Conservation (phyloP, 2,888 invertebrate species). For the Eutolmus rufibarbis region DNA sequence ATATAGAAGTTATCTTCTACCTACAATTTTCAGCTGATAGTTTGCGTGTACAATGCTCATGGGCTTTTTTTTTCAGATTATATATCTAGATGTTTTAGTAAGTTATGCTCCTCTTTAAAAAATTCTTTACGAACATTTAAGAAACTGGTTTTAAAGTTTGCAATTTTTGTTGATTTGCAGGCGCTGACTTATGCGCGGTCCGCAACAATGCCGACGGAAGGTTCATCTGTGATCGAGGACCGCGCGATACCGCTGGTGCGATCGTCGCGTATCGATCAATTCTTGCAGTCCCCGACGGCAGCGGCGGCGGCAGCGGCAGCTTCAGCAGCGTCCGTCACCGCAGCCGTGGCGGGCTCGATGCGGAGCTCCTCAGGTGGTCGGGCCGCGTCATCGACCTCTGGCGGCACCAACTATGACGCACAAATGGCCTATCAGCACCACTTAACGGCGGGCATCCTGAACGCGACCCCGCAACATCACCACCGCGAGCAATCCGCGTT, state of each 20-base stretch:
- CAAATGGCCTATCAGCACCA: slow-evolving; percentile 75
- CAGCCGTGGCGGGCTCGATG: slow-evolving; percentile 41
- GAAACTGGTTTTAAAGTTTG: background rate
- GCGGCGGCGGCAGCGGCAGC: slow-evolving; percentile 51
- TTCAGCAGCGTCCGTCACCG: slow-evolving; percentile 49
- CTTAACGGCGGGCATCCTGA: slow-evolving; percentile 63
- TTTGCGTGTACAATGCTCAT: too few relatives aligned
- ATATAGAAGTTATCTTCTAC: too few relatives aligned
- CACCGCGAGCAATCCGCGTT: slow-evolving; percentile 86
- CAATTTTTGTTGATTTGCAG: slow-evolving; percentile 11
- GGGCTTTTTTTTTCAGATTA: too few relatives aligned
- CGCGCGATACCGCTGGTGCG: slow-evolving; percentile 59
- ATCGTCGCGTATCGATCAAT: slow-evolving; percentile 68
- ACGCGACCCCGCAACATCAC: slow-evolving; percentile 64
- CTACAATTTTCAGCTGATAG: too few relatives aligned
- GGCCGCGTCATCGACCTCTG: slow-evolving; percentile 57
- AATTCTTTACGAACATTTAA: background rate
- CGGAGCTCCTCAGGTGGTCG: slow-evolving; percentile 65
- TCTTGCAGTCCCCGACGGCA: slow-evolving; percentile 66
- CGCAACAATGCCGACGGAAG: slow-evolving; percentile 58
- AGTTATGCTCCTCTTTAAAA: background rate
- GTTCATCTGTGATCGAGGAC: slow-evolving; percentile 52
- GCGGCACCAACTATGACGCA: slow-evolving; percentile 68
- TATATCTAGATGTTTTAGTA: too few relatives aligned
- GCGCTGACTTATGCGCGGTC: background rate